Percentiles rank a stretch among this genome's conserved stretches.
These are phyloP conservation scores for Phyllotreta striolata DNA, from an alignment of 2,888 invertebrate genomes.

Conservation along the genomic window DNA sequence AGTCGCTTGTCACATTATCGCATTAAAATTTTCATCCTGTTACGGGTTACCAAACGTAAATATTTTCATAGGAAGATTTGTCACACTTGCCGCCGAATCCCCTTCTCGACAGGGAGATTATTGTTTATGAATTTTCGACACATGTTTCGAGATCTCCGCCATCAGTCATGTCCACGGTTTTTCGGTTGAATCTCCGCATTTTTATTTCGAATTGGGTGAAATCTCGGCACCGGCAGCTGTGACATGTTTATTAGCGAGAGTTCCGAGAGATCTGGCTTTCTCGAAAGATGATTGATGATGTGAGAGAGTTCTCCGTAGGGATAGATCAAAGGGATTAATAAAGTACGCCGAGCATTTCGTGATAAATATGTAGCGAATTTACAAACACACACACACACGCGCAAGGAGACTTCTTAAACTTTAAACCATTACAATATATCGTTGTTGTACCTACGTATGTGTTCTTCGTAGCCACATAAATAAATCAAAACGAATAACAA, in stretches of 20 bases:
- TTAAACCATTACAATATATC: neutral
- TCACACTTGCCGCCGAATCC: neutral
- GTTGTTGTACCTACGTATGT: slow-evolving; percentile 2
- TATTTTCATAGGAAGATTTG: slow-evolving; percentile 16
- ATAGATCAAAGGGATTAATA: slow-evolving; percentile 6
- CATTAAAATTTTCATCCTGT: too few relatives aligned
- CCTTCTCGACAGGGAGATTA: slow-evolving; percentile 6
- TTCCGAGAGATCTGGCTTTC: slow-evolving; percentile 10
- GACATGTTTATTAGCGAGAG: slow-evolving; percentile 17
- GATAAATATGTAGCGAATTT: neutral
- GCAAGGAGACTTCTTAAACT: neutral
- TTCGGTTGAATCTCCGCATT: slow-evolving; percentile 12
- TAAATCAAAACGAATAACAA: slow-evolving; percentile 21
- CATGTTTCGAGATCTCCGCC: slow-evolving; percentile 17
- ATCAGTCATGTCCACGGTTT: slow-evolving; percentile 22
- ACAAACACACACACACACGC: neutral
- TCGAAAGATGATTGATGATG: slow-evolving; percentile 18
- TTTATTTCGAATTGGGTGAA: slow-evolving; percentile 19
- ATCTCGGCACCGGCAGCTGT: slow-evolving; percentile 20
- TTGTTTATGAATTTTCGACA: slow-evolving; percentile 25
- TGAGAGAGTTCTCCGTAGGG: slow-evolving; percentile 12
- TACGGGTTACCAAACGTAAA: too few relatives aligned
- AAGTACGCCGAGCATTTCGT: neutral
- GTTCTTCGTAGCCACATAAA: slow-evolving; percentile 8
- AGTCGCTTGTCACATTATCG: too few relatives aligned